phyloP scores from a whole-genome alignment of 2,888 invertebrate species.

The Drosophila longiperda region DNA sequence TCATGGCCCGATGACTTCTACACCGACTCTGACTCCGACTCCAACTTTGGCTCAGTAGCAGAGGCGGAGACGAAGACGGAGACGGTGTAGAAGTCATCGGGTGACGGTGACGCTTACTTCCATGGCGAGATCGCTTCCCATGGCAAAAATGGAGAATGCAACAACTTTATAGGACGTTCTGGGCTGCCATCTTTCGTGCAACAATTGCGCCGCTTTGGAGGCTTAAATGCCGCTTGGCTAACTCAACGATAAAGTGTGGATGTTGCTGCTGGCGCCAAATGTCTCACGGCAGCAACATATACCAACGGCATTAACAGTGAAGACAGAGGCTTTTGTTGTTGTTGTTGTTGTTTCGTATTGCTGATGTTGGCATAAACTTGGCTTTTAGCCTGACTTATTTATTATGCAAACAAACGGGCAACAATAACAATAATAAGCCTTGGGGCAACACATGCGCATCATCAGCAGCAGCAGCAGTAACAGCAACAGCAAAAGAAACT shows the following conservation, averaged over 20 bases:
- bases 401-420: constrained; percentile 52
- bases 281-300: constrained; percentile 33
- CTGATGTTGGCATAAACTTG: constrained; percentile 51
- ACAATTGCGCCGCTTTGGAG: constrained; percentile 28
- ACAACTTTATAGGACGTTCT: constrained; percentile 17
- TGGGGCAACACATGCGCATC: constrained; percentile 42
- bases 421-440: constrained; percentile 35
- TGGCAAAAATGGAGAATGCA: constrained; percentile 25
- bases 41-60: neutral
- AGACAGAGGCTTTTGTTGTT: neutral
- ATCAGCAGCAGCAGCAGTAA: constrained; percentile 28
- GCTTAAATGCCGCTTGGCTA: constrained; percentile 36
- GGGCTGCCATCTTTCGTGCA: constrained; percentile 21
- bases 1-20: constrained; percentile 36
- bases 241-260: constrained; percentile 17
- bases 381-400: constrained; percentile 49
- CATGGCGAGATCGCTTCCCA: constrained; percentile 25
- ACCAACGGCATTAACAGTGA: neutral
- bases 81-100: no score
- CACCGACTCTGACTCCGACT: neutral
- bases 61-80: neutral
- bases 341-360: constrained; percentile 19
- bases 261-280: constrained; percentile 41
- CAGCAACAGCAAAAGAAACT: constrained; percentile 12
- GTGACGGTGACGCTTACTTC: constrained; percentile 2